Evolutionary conservation across 2,113 vertebrate species (phyloP), one percentile per base, ranked within the genome.

Genomic region (Platichthys stellatus): DNA sequence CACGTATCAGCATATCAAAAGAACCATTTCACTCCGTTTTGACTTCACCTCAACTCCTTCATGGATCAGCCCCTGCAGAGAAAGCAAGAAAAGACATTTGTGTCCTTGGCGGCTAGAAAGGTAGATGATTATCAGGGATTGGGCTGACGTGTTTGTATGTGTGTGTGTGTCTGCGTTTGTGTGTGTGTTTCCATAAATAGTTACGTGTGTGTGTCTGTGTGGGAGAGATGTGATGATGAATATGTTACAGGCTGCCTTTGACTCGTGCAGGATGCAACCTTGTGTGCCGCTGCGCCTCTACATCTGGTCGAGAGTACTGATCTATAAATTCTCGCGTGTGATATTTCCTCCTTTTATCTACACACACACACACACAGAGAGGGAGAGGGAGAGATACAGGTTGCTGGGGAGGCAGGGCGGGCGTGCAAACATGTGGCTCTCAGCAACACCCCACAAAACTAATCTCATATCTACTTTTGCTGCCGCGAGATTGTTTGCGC

Each of bases 381-480:
- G 9, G 59, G 7, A 26, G 4, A 43, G 1, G 57, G 1, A 62
- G 26, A 69, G n/a, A 64, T 17, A 63, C 58, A 78, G 51, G 70
- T 70, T 80, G 45, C 64, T 63, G 59, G 17, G 28, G n/a, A 66
- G 65, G 63, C 64, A 60, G 77, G 56, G 57, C 47, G 11, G 26
- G 47, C 43, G 3, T 72, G 62, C 73, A 78, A 88, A 86, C 71
- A 71, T 72, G 80, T 76, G 60, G 17, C 72, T 45, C 78, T 81
- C 74, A 63, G 67, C 74, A 81, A 63, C 72, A 79, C 45, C 72
- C 81, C 17, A 9, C 83, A 82, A 88, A 83, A 87, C 68, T 87
- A 86, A 92, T 90, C 82, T 87, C 70, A 76, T 84, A 84, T 89
- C 79, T 88, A 24, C 74, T 79, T 83, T 86, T 83, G 76, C 87